Evolutionary conservation across 2,797 vertebrate species (phyloP), one percentile per base, ranked within the genome.

Genomic region (Babyrousa celebensis): DNA sequence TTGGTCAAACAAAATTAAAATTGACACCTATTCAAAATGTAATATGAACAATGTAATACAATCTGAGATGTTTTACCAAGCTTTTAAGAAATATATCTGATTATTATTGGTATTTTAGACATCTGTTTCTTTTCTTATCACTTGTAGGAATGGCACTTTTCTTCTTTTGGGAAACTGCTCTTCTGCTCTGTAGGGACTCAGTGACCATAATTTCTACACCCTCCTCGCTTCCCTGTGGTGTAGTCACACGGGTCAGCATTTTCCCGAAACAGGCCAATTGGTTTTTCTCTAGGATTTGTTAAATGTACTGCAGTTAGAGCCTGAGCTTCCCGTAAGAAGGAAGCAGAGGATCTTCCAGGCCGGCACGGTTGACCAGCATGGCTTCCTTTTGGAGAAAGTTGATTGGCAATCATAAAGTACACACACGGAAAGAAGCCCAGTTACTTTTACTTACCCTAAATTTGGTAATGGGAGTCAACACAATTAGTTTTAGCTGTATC

Each of bases 1-100:
- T 93, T 72, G 18, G 25, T 54, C 36, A 87, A 52, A 62, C 6
- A 52, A 87, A 74, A 89, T 94, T 70, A 94, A 91, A 72, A 56
- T 72, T 15, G 43, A n/a, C 14, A 23, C 79, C 43, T 48, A 83
- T 48, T 84, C 18, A 88, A 56, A 78, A 40, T n/a, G 70, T 72
- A 78, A 63, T 32, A 70, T 40, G 48, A 10, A 84, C 6, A 27
- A 18, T 27, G 4, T 75, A 58, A 86, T 68, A 18, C 21, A 68
- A 40, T 79, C 1, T 21, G 67, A n/a, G 40, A n/a, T 54, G 0
- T 68, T 92, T 74, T 85, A 8, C 2, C 32, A 93, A 74, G 7
- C 18, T 58, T 58, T 72, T 60, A 8, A 75, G 56, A 77, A 65
- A 25, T 56, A 60, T 29, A 40, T 62, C 43, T 48, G 43, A 25